Base-by-base conservation (phyloP, 2,888 invertebrate genomes). In the Melikaiella ostensackeni region DNA sequence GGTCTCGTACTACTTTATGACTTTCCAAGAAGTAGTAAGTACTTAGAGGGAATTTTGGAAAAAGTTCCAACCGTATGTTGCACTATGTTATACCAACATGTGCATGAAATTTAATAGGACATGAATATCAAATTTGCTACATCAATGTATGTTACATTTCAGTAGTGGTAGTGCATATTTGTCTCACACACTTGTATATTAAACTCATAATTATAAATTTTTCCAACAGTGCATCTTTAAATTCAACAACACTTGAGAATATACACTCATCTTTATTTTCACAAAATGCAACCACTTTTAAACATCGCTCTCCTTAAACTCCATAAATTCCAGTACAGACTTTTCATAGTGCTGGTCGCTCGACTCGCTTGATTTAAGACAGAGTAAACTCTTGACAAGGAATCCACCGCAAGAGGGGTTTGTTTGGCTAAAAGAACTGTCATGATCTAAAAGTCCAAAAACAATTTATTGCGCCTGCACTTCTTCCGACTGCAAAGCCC, bases 381-480 rank as follows among this genome's bases (percentile, higher is more conserved):
- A n/a, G 21, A 55, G 50, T n/a, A 50, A 50, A 50, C 50, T 50
- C 50, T n/a, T 50, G n/a, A 50, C 50, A 50, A 50, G n/a, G 50
- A 55, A 9, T 55, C 50, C 50, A 55, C 50, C 50, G 9, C 21
- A 55, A 55, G 50, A 21, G 21, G n/a, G n/a, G 50, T 55, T 21
- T 55, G 50, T 55, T 55, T 55, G 50, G n/a, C 50, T 55, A 6
- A 21, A 21, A 55, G 21, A 55, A 55, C 50, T 55, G 9, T 21
- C 50, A 9, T 55, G 50, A 55, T n/a, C 9, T 21, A n/a, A 35
- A 62, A 27, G 33, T 62, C 8, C 35, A 9, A 62, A n/a, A 30
- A n/a, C n/a, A 62, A 62, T 62, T 62, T 62, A 63, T 63, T 38
- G n/a, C 63, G 11, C 21, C 11, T 35, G 63, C 11, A 33, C 9